Conservation (phyloP, 37 sponge, comb jelly and placozoan genomes). For the Halichondria panicea region DNA sequence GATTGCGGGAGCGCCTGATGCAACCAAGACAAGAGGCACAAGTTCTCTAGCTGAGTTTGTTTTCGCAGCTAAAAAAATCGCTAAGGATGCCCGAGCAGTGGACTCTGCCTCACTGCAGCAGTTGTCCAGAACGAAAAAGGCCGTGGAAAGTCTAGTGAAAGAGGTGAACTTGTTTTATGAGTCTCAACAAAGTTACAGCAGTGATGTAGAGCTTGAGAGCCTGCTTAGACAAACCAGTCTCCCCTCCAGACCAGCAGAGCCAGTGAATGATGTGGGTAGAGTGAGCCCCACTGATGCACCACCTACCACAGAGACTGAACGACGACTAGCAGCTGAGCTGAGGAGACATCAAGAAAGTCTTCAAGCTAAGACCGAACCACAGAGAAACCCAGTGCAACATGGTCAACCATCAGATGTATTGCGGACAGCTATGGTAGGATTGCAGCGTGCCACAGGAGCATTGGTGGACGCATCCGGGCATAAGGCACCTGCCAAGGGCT, state of each 20-base stretch:
- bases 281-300: not conserved
- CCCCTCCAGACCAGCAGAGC: not conserved
- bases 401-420: constrained; percentile 41
- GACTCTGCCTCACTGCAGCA: constrained; percentile 51
- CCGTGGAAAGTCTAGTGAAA: constrained; percentile 56
- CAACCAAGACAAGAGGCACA: constrained; percentile 27
- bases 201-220: constrained; percentile 1
- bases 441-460: constrained; percentile 28
- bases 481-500: constrained; percentile 33
- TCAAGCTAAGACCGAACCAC: constrained; percentile 50
- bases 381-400: constrained; percentile 17
- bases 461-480: constrained; percentile 16
- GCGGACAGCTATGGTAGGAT: constrained; percentile 16
- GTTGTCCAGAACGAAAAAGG: constrained; percentile 44
- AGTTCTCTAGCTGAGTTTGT: constrained; percentile 57
- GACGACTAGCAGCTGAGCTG: constrained; percentile 31
- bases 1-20: constrained; percentile 51
- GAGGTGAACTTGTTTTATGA: constrained; percentile 60
- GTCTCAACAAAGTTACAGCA: constrained; percentile 1
- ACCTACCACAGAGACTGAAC: constrained; percentile 41
- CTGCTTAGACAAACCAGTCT: not conserved
- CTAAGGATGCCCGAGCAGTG: constrained; percentile 58
- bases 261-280: not conserved
- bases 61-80: constrained; percentile 57
- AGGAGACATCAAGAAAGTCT: constrained; percentile 20